These are phyloP conservation scores for Chelonus insularis DNA, from an alignment of 1,140 invertebrate species.

Conservation along the genomic window DNA sequence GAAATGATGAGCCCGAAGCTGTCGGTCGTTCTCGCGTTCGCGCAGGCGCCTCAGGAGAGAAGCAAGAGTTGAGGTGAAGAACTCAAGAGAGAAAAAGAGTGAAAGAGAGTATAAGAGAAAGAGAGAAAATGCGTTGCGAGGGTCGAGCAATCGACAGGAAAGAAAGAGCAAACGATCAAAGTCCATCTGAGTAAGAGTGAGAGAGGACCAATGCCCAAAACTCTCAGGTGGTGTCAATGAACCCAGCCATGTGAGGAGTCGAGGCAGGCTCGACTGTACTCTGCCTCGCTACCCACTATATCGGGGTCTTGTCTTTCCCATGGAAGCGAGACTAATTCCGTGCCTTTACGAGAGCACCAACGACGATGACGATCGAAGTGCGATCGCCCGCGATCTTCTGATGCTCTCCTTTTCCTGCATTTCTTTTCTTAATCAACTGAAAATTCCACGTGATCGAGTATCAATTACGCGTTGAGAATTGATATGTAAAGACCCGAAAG, in stretches of 20 bases:
- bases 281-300: slow-evolving; percentile 47
- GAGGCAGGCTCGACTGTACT: slow-evolving; percentile 32
- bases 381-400: no score
- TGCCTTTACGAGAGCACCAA: slow-evolving; percentile 51
- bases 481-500: no score
- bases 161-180: slow-evolving; percentile 30
- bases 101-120: slow-evolving; percentile 22
- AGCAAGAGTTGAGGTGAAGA: not conserved
- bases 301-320: slow-evolving; percentile 62
- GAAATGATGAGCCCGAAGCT: slow-evolving; percentile 7
- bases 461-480: no score
- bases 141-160: slow-evolving; percentile 22
- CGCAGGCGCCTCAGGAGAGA: slow-evolving; percentile 34
- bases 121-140: slow-evolving; percentile 34
- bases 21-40: slow-evolving; percentile 29
- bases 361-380: slow-evolving; percentile 11
- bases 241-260: slow-evolving; percentile 58
- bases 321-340: slow-evolving; percentile 59
- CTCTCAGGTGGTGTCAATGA: slow-evolving; percentile 59
- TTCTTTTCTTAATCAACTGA: no score
- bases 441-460: no score
- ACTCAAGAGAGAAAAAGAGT: not conserved
- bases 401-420: no score
- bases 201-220: slow-evolving; percentile 56
- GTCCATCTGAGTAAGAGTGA: slow-evolving; percentile 38